Evolutionary conservation across 35 echinoderm and acorn worm species (phyloP), one percentile per base, ranked within the genome.

Genomic region (Stichopus chloronotus): DNA sequence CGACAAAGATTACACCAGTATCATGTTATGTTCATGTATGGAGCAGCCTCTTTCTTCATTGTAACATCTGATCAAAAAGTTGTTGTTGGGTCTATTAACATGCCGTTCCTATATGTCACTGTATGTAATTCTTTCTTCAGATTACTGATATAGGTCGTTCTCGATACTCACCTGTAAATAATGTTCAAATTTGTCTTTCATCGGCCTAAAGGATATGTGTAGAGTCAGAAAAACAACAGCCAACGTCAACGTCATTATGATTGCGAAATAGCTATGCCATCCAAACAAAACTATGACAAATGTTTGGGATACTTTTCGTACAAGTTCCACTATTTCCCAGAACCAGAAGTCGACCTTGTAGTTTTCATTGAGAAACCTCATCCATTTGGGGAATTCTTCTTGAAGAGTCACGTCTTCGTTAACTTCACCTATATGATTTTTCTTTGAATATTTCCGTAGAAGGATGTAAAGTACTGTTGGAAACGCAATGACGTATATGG

Each of bases 311-410:
- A 94, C 23, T 78, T 94, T 94, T 7, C 93, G 69, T 21, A 74
- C 25, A 57, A 94, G 93, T 78, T 94, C 93, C 16, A 94, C 30
- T 8, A 94, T 79, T 80, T 94, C 93, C 93, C 93, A 94, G 76
- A 89, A 94, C 72, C 85, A 94, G 20, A 79, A 94, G 14, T 94
- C 52, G 16, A 86, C 21, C 63, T 94, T 90, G 61, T 90, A 94
- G 57, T 94, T 94, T 59, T 94, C 93, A 57, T 87, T 59, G 6
- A 94, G 58, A 53, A 94, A 94, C 76, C 24, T 22, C 11, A 89
- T 12, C 87, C 87, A 89, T 4, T 69, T 25, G 17, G 87, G 84
- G 17, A 20, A 87, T 9, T 10, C 55, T 6, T 16, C 16, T 8
- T 87, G 16, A 5, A 7, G 7, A 5, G 7, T 4, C 6, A 2